A percentile compares a stretch with the other conserved stretches of the same genome.
phyloP scores from a whole-genome alignment of 2,888 invertebrate genomes.

The Polydrusus cervinus region DNA sequence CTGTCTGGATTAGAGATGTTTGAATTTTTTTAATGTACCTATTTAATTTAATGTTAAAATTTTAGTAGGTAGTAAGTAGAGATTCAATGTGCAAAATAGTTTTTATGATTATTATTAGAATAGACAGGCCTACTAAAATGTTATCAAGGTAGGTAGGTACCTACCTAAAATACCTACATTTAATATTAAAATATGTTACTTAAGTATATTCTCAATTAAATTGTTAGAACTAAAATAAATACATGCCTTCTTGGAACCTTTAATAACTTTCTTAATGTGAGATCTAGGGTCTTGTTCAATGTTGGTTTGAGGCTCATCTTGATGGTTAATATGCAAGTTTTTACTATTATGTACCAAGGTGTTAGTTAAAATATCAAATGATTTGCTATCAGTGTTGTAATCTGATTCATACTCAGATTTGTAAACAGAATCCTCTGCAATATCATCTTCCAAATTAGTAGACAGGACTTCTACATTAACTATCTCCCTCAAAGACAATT shows the following conservation, averaged over 20 bases:
- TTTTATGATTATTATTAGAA: too few species aligned
- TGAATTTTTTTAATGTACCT: too few species aligned
- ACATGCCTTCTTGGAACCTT: slow-evolving; percentile 20
- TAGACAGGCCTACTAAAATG: too few species aligned
- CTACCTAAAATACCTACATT: too few species aligned
- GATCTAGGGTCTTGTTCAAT: not conserved
- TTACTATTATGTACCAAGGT: not conserved
- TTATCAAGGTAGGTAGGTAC: too few species aligned
- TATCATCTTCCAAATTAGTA: slow-evolving; percentile 2
- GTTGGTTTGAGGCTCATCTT: slow-evolving; percentile 18
- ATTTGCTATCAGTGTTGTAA: slow-evolving; percentile 15
- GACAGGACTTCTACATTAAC: slow-evolving; percentile 43
- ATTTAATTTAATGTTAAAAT: too few species aligned
- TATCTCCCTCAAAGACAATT: slow-evolving; percentile 63
- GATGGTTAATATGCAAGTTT: not conserved
- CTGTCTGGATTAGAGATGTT: too few species aligned
- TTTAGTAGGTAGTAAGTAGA: too few species aligned
- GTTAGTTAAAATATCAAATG: slow-evolving; percentile 8
- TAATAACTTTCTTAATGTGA: slow-evolving; percentile 11
- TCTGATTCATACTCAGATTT: slow-evolving; percentile 18
- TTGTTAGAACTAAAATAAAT: slow-evolving; percentile 14
- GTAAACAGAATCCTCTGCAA: slow-evolving; percentile 13
- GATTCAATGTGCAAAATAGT: too few species aligned
- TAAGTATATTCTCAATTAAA: too few species aligned
- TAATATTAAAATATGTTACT: too few species aligned